A percentile compares a stretch with the other conserved stretches of the same genome.
Conservation (phyloP, 2,113 vertebrate genomes). For the Micronycteris hirsuta region DNA sequence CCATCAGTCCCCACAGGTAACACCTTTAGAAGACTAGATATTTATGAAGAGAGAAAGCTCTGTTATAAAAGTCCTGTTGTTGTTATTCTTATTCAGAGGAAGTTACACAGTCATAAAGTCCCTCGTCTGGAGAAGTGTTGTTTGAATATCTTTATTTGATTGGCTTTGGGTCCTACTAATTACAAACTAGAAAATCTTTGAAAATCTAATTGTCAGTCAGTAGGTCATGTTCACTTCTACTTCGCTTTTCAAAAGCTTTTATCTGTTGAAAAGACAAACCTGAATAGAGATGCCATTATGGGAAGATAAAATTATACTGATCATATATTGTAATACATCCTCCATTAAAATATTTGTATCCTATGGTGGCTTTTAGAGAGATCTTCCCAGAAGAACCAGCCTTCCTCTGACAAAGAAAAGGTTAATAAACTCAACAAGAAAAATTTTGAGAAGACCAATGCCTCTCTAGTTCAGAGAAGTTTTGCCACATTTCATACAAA, state of each 20-base stretch:
- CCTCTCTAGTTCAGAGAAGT: constrained; percentile 53
- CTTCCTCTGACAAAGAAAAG: constrained; percentile 78
- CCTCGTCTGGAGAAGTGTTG: not conserved
- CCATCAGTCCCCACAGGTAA: constrained; percentile 85
- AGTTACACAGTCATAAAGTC: not conserved
- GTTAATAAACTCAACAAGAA: constrained; percentile 88
- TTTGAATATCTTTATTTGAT: not conserved
- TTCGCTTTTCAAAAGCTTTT: not conserved
- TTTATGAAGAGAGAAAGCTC: not conserved
- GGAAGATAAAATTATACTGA: not conserved
- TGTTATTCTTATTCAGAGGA: not conserved
- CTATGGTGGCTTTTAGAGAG: constrained; percentile 78
- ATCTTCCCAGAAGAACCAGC: constrained; percentile 77
- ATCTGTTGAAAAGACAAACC: not conserved
- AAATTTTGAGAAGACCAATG: constrained; percentile 82
- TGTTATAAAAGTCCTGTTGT: not conserved
- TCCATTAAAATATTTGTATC: constrained; percentile 60
- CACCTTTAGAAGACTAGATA: not conserved
- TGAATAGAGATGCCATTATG: not conserved
- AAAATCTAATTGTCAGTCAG: not conserved
- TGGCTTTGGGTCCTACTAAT: not conserved
- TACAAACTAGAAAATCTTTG: not conserved
- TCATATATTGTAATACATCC: not conserved
- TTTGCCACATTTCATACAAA: constrained; percentile 16
- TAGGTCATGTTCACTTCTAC: not conserved